Evolutionary conservation across 1,140 invertebrate genomes (phyloP).

Genomic region (Melanaphis sacchari): DNA sequence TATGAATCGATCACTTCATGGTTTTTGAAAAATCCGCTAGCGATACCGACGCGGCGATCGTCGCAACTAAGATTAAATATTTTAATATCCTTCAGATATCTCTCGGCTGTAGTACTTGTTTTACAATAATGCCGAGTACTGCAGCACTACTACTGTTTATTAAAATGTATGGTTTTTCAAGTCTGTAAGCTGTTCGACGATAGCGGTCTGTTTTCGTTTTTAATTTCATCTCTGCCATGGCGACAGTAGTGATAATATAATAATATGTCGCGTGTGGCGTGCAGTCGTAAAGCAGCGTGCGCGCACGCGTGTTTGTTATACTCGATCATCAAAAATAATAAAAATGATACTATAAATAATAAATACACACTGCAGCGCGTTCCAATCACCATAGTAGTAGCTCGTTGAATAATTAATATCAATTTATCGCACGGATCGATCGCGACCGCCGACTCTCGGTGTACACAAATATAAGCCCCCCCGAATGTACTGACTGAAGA

Average conservation of each 20-base stretch:
- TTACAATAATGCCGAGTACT: no score
- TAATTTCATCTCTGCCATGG: not conserved
- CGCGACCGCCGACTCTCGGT: not conserved
- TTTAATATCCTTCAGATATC: no score
- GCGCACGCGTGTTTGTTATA: not conserved
- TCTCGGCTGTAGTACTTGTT: no score
- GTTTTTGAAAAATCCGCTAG: not conserved
- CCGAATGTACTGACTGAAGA: not conserved
- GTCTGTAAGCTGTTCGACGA: not conserved
- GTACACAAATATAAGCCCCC: not conserved
- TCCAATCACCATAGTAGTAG: not conserved
- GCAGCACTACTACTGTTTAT: not conserved
- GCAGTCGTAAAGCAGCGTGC: not conserved
- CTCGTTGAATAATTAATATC: slow-evolving; percentile 37
- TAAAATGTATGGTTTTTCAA: not conserved
- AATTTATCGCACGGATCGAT: not conserved
- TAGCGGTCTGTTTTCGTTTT: not conserved
- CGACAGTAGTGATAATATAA: not conserved
- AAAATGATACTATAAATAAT: not conserved
- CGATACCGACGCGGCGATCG: not conserved
- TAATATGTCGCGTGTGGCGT: not conserved
- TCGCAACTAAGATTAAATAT: no score
- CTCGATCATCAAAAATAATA: not conserved
- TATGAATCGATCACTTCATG: not conserved
- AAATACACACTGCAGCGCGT: not conserved